Evolutionary conservation across 2,797 vertebrate genomes (phyloP).

Genomic region (Galagoides demidoff): DNA sequence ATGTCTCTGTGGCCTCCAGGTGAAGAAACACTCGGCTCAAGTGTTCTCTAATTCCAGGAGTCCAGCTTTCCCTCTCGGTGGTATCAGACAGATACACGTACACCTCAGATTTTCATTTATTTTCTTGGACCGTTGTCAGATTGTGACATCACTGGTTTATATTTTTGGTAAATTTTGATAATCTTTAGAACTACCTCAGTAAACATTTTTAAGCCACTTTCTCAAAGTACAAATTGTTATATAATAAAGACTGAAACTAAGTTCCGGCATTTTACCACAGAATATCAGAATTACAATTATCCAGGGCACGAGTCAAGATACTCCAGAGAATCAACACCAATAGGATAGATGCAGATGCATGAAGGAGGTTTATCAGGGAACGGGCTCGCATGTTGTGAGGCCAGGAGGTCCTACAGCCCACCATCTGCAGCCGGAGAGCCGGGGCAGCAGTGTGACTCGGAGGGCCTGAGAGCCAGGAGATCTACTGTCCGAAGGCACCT

Average conservation of each 20-base stretch:
- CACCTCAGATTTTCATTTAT: background rate
- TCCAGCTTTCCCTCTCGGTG: background rate
- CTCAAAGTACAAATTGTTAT: background rate
- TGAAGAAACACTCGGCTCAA: background rate
- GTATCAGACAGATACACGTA: background rate
- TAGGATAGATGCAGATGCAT: rapidly evolving
- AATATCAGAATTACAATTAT: background rate
- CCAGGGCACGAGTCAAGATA: background rate
- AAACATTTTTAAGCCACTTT: background rate
- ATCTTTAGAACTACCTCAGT: background rate
- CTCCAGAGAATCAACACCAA: background rate
- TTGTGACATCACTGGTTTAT: background rate
- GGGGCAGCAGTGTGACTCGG: background rate
- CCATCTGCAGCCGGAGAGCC: background rate
- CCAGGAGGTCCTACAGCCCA: background rate
- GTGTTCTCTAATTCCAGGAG: rapidly evolving
- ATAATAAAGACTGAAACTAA: background rate
- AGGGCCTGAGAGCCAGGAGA: background rate
- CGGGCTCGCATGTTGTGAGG: no score
- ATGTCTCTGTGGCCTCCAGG: rapidly evolving
- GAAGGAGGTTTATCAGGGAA: background rate
- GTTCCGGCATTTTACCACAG: background rate
- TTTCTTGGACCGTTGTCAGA: background rate
- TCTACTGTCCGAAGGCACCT: background rate
- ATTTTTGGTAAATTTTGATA: background rate